A percentile compares a stretch with the other conserved stretches of the same genome.
Conservation (phyloP, 2,113 vertebrate species). For the Calyptomena viridis region DNA sequence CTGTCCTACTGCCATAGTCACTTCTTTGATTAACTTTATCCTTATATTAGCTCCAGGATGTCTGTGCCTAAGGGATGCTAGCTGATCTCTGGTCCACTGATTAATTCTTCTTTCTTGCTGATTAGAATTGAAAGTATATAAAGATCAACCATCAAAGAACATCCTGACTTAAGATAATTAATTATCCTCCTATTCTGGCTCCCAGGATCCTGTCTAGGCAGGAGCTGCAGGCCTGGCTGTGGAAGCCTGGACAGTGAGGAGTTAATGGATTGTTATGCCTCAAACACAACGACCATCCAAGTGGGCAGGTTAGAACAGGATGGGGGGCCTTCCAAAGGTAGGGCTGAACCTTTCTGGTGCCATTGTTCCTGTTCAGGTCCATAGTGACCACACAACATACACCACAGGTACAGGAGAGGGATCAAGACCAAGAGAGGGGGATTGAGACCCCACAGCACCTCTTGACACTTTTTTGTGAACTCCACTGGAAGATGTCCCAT, state of each 20-base stretch:
- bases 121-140: not conserved
- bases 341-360: not conserved
- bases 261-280: not conserved
- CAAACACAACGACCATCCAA: not conserved
- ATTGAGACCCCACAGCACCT: not conserved
- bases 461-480: fast-evolving
- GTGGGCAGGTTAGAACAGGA: not conserved
- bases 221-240: not conserved
- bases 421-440: not conserved
- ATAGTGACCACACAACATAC: not conserved
- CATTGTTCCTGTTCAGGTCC: not conserved
- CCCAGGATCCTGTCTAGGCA: not conserved
- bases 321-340: not conserved
- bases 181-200: not conserved
- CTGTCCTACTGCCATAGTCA: too few relatives aligned
- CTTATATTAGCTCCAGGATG: not conserved
- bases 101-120: not conserved
- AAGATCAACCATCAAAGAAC: not conserved
- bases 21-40: too few relatives aligned
- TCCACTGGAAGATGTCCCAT: not conserved
- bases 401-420: not conserved
- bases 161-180: not conserved
- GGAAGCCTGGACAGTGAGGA: not conserved
- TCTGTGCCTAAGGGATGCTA: not conserved
- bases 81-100: not conserved